Conservation (phyloP, 2,113 vertebrate species). For the Pogona vitticeps region DNA sequence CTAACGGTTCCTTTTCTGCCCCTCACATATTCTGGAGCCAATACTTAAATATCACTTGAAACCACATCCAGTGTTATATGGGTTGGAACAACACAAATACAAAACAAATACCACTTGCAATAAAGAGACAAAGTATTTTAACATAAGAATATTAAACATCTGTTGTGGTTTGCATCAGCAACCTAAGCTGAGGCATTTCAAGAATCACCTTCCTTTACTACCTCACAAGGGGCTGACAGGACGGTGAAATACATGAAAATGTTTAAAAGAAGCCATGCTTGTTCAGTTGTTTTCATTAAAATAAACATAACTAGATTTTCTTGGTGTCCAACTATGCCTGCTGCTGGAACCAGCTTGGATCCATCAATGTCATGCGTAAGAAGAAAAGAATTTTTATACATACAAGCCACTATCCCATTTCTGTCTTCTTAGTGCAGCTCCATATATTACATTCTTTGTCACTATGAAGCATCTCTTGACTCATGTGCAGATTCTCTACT, state of each 20-base stretch:
- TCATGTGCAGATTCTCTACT: neutral
- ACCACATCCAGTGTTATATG: neutral
- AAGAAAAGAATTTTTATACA: neutral
- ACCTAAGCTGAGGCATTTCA: too few species aligned
- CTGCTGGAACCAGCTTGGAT: neutral
- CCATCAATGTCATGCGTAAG: neutral
- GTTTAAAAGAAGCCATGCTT: neutral
- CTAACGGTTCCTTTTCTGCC: neutral
- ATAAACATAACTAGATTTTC: neutral
- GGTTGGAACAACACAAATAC: neutral
- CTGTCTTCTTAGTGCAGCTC: neutral
- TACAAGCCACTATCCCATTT: neutral
- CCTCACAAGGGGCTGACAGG: neutral
- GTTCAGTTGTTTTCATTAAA: neutral
- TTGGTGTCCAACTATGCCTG: neutral
- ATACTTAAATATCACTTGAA: neutral
- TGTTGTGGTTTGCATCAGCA: neutral
- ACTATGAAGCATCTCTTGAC: neutral
- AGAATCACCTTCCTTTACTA: neutral
- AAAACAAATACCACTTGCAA: neutral
- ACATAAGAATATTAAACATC: neutral
- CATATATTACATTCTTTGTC: neutral
- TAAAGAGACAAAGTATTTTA: neutral
- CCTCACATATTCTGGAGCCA: neutral
- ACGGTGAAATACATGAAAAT: neutral